phyloP scores from a whole-genome alignment of 2,113 vertebrate genomes.

The Hyperopisus bebe region DNA sequence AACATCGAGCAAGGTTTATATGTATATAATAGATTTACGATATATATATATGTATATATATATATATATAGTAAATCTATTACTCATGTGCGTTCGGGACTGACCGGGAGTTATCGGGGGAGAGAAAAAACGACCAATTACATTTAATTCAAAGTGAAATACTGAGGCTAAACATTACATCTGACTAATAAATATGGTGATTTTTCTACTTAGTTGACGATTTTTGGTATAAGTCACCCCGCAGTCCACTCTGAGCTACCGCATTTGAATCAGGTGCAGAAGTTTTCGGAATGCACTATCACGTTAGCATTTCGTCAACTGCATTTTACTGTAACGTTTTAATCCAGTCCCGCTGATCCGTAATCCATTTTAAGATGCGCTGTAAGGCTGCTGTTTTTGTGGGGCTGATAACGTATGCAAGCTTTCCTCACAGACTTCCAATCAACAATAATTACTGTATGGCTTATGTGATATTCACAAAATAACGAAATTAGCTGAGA shows the following conservation, averaged over 20 bases:
- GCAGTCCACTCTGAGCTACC: neutral
- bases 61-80: slow-evolving; percentile 17
- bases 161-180: slow-evolving; percentile 2
- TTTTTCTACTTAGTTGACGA: neutral
- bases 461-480: neutral
- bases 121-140: slow-evolving; percentile 1
- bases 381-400: neutral
- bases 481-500: neutral
- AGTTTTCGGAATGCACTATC: neutral
- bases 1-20: slow-evolving; percentile 31
- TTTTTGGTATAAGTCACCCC: neutral
- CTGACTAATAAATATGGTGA: neutral
- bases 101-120: neutral
- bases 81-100: neutral
- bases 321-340: neutral
- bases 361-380: neutral
- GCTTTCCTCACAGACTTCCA: neutral
- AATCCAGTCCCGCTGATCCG: neutral
- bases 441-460: neutral
- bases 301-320: neutral
- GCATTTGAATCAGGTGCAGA: neutral
- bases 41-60: neutral
- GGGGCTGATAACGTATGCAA: neutral
- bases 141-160: slow-evolving; percentile 12
- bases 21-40: slow-evolving; percentile 26